Conservation (phyloP, 2,888 invertebrate genomes). For the Habrosyne pyritoides region DNA sequence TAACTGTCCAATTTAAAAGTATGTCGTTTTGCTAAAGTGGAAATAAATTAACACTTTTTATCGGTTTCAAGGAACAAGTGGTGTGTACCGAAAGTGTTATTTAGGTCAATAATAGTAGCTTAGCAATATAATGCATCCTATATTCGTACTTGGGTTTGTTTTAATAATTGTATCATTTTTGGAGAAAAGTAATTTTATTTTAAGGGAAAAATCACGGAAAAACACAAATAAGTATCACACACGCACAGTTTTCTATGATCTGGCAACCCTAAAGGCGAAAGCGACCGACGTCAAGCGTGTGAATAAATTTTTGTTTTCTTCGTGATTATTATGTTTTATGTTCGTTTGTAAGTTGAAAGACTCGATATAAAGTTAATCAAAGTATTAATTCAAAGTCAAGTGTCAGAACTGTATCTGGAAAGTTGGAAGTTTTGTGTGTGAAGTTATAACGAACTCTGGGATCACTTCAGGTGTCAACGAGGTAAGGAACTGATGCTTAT, state of each 20-base stretch:
- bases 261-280: conserved; percentile 69
- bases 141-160: no score
- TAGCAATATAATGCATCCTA: no score
- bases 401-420: conserved; percentile 57
- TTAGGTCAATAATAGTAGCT: no score
- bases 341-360: conserved; percentile 71
- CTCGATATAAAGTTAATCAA: conserved; percentile 54
- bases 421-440: conserved; percentile 74
- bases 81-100: no score
- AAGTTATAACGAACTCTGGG: conserved; percentile 80
- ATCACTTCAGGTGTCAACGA: conserved; percentile 83
- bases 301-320: conserved; percentile 78
- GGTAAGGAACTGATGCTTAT: conserved; percentile 79
- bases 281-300: conserved; percentile 75
- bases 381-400: conserved; percentile 58
- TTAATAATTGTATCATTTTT: background rate
- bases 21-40: no score
- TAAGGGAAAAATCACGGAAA: background rate
- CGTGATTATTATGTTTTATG: conserved; percentile 70
- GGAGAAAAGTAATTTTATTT: background rate
- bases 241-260: conserved; percentile 42
- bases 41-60: no score
- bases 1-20: no score
- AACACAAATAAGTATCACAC: no score
- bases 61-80: no score